These are phyloP conservation scores for Aphodius sticticus DNA, from an alignment of 2,888 invertebrate genomes.

Conservation along the genomic window DNA sequence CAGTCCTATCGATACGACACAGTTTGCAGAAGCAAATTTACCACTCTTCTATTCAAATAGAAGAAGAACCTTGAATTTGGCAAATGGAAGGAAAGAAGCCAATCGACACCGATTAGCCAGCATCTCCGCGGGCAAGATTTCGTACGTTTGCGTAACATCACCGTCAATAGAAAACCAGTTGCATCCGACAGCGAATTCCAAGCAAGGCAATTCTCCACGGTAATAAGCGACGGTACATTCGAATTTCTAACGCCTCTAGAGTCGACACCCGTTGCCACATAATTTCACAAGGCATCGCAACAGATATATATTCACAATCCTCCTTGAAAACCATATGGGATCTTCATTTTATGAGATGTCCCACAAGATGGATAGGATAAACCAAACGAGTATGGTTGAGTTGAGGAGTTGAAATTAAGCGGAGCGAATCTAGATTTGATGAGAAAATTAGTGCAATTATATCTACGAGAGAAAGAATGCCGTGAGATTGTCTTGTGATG, in stretches of 20 bases:
- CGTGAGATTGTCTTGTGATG: background rate
- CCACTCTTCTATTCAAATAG: background rate
- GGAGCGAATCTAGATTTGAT: background rate
- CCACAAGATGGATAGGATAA: background rate
- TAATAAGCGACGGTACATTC: background rate
- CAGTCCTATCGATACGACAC: background rate
- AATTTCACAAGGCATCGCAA: background rate
- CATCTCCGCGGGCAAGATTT: background rate
- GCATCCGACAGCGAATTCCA: conserved; percentile 4
- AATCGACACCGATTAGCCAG: background rate
- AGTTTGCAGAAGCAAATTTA: background rate
- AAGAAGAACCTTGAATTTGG: background rate
- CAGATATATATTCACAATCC: background rate
- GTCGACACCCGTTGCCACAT: background rate
- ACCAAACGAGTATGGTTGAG: background rate
- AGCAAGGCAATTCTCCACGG: background rate
- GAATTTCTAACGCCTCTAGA: background rate
- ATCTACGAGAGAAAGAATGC: background rate
- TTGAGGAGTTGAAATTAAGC: background rate
- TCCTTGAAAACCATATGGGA: background rate
- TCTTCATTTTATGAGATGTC: background rate
- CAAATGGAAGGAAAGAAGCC: background rate
- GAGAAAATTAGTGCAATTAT: background rate
- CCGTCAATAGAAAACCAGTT: background rate
- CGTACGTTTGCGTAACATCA: background rate